Conservation (phyloP, 2,797 vertebrate genomes). For the Choloepus didactylus region DNA sequence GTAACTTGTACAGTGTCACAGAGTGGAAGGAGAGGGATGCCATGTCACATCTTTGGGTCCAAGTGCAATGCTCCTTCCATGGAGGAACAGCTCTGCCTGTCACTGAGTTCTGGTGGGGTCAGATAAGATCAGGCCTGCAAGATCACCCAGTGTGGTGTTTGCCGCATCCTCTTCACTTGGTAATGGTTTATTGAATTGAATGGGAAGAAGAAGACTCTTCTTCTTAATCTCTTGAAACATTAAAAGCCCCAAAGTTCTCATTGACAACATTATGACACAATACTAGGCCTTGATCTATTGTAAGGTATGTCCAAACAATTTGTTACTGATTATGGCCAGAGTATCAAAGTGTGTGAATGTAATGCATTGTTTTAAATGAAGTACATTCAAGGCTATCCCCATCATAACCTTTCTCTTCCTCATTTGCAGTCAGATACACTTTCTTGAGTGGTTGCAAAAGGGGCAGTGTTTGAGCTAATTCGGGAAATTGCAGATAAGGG, state of each 20-base stretch:
- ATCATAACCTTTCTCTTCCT: not conserved
- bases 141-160: accelerated
- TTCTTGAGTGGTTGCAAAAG: not conserved
- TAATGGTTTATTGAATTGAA: not conserved
- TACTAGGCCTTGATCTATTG: not conserved
- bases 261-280: not conserved
- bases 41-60: not conserved
- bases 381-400: slow-evolving; percentile 5
- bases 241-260: slow-evolving; percentile 9
- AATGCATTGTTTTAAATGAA: not conserved
- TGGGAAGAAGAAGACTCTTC: not conserved
- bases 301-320: not conserved
- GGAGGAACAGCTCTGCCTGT: not conserved
- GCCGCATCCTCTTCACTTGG: accelerated
- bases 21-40: not conserved
- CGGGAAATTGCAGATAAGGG: slow-evolving; percentile 17
- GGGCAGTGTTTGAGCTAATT: slow-evolving; percentile 18
- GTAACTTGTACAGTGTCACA: not conserved
- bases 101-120: accelerated
- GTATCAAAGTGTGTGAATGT: not conserved
- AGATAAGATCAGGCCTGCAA: not conserved
- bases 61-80: not conserved
- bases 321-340: not conserved
- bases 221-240: not conserved
- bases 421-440: slow-evolving; percentile 32